Evolutionary conservation across 2,113 vertebrate genomes (phyloP).

Genomic region (Lophotis ruficrista): DNA sequence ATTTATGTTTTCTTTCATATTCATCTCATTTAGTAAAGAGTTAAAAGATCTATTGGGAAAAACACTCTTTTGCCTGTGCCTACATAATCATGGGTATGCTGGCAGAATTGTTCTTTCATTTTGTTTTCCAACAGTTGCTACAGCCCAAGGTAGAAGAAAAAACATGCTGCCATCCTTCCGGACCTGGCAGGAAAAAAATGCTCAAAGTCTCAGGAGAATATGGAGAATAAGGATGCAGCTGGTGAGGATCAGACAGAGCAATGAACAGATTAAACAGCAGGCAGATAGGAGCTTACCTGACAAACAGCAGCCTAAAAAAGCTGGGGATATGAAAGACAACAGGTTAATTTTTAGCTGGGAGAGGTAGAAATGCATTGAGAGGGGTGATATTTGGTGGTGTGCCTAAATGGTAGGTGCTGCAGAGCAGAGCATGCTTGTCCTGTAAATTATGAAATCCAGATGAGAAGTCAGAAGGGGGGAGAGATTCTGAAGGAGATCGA

Average conservation of each 20-base stretch:
- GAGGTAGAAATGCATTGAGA: neutral
- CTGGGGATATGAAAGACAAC: neutral
- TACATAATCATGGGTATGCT: neutral
- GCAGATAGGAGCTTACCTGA: neutral
- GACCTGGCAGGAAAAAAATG: neutral
- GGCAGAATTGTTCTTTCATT: neutral
- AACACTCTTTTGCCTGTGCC: neutral
- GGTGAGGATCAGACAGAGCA: neutral
- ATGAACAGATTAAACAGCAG: slow-evolving; percentile 5
- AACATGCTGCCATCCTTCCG: neutral
- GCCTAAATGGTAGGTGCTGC: neutral
- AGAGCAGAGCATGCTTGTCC: neutral
- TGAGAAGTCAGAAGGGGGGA: neutral
- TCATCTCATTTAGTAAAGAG: neutral
- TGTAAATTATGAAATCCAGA: neutral
- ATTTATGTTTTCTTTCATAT: neutral
- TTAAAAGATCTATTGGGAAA: neutral
- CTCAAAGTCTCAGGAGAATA: neutral
- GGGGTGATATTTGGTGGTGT: neutral
- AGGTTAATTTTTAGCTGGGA: neutral
- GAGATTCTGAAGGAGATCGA: neutral
- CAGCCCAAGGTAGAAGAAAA: neutral
- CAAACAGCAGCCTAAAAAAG: neutral
- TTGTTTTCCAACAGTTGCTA: neutral
- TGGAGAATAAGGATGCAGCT: slow-evolving; percentile 11